These are phyloP conservation scores for Siderastrea radians DNA, from an alignment of 92 coral and sea anemone species.

Conservation along the genomic window DNA sequence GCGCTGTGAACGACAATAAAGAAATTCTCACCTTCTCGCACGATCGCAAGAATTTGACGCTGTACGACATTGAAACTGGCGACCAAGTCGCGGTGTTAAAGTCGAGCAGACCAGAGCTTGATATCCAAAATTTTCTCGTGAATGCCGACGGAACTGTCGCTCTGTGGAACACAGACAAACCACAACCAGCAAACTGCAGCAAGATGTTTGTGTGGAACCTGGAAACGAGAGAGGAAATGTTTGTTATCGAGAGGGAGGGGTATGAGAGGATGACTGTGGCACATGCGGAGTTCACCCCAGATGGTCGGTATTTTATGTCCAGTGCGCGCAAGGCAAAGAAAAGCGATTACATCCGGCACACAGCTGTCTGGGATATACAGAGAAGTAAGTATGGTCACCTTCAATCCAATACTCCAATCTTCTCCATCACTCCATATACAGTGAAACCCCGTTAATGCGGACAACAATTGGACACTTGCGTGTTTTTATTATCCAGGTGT, in stretches of 20 bases:
- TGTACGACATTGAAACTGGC: conserved; percentile 85
- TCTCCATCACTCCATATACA: too few species aligned
- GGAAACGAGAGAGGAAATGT: conserved; percentile 70
- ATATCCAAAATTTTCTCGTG: conserved; percentile 69
- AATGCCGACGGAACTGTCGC: conserved; percentile 71
- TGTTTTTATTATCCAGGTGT: too few species aligned
- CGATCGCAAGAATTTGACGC: conserved; percentile 64
- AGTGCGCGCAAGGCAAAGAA: conserved; percentile 57
- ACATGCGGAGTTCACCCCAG: conserved; percentile 78
- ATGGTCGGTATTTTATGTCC: conserved; percentile 68
- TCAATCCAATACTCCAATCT: not conserved
- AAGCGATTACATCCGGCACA: conserved; percentile 63
- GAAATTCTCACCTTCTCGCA: conserved; percentile 80
- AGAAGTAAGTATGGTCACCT: conserved; percentile 60
- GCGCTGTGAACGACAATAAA: conserved; percentile 57
- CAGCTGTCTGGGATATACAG: conserved; percentile 76
- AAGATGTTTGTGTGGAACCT: conserved; percentile 78
- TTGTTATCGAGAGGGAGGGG: conserved; percentile 64
- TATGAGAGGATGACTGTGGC: conserved; percentile 57
- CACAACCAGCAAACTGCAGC: too few species aligned
- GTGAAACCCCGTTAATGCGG: too few species aligned
- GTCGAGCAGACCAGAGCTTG: conserved; percentile 53
- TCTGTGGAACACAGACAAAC: conserved; percentile 61
- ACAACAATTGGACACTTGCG: too few species aligned
- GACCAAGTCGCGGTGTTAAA: conserved; percentile 70